A percentile compares a stretch with the other conserved stretches of the same genome.
Conservation (phyloP, 1,140 invertebrate species). For the Cotesia vestalis region DNA sequence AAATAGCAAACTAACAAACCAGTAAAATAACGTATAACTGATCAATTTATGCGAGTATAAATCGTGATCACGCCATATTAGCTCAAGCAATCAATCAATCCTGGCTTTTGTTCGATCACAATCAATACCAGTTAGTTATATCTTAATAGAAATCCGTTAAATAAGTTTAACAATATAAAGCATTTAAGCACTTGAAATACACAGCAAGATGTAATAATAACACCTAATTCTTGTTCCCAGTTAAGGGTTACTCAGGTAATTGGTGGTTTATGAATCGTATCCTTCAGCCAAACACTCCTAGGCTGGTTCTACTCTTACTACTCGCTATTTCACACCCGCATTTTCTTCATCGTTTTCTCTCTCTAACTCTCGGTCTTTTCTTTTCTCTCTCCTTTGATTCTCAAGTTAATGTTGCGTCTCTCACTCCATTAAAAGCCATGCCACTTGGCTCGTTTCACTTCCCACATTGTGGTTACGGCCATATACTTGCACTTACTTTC, state of each 20-base stretch:
- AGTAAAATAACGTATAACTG: neutral
- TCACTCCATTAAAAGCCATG: conserved; percentile 65
- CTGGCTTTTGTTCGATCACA: neutral
- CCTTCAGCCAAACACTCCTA: conserved; percentile 32
- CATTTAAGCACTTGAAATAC: conserved; percentile 3
- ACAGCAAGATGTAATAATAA: neutral
- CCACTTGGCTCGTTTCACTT: conserved; percentile 64
- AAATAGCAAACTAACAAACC: too few relatives aligned
- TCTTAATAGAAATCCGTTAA: conserved; percentile 7
- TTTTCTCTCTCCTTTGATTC: conserved; percentile 38
- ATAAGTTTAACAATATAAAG: conserved; percentile 7
- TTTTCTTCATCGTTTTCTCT: conserved; percentile 53
- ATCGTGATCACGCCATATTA: conserved; percentile 4
- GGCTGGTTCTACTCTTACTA: conserved; percentile 31
- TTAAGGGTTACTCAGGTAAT: conserved; percentile 51
- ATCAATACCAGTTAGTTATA: conserved; percentile 21
- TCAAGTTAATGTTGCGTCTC: conserved; percentile 62
- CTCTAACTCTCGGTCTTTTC: conserved; percentile 24
- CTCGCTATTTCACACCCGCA: conserved; percentile 51
- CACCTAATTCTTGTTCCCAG: conserved; percentile 7
- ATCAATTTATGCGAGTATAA: neutral
- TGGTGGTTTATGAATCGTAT: conserved; percentile 65
- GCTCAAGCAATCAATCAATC: conserved; percentile 2
- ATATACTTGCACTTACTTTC: conserved; percentile 41
- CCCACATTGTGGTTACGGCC: conserved; percentile 59